phyloP scores from a whole-genome alignment of 2,888 invertebrate genomes.

The Empis stercorea region DNA sequence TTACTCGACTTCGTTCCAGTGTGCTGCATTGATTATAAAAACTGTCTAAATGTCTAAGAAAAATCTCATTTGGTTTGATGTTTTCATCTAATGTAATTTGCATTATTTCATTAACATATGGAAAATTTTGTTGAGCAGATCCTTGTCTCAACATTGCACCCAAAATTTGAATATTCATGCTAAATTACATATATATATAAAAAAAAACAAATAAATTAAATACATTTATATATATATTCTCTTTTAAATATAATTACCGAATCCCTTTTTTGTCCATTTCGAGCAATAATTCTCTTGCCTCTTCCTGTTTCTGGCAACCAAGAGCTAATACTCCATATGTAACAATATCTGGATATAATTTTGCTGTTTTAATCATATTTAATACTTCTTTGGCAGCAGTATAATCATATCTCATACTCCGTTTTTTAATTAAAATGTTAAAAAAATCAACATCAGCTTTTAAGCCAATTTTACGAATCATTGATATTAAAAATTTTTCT shows the following conservation, averaged over 20 bases:
- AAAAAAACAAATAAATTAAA: conserved; percentile 8
- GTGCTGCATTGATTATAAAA: conserved; percentile 44
- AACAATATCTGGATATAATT: conserved; percentile 54
- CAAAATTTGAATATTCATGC: conserved; percentile 61
- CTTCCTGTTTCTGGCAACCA: conserved; percentile 52
- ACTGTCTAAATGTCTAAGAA: conserved; percentile 48
- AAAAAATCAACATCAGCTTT: conserved; percentile 69
- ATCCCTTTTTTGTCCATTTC: conserved; percentile 57
- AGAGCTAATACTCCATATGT: conserved; percentile 80
- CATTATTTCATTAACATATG: conserved; percentile 56
- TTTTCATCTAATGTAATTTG: conserved; percentile 47
- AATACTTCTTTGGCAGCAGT: conserved; percentile 52
- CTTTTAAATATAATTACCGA: conserved; percentile 36
- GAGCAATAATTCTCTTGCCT: conserved; percentile 50
- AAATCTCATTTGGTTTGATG: conserved; percentile 47
- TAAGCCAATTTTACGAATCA: conserved; percentile 46
- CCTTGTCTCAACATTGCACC: conserved; percentile 60
- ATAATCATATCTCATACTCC: conserved; percentile 56
- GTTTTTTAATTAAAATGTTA: conserved; percentile 73
- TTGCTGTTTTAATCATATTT: conserved; percentile 42
- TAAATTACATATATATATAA: too few species aligned
- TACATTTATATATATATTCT: too few species aligned
- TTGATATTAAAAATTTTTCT: conserved; percentile 53
- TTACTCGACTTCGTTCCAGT: neutral
- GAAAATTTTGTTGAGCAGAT: conserved; percentile 44